Evolutionary conservation across 1,140 invertebrate species (phyloP).

Genomic region (Helicoverpa zea): DNA sequence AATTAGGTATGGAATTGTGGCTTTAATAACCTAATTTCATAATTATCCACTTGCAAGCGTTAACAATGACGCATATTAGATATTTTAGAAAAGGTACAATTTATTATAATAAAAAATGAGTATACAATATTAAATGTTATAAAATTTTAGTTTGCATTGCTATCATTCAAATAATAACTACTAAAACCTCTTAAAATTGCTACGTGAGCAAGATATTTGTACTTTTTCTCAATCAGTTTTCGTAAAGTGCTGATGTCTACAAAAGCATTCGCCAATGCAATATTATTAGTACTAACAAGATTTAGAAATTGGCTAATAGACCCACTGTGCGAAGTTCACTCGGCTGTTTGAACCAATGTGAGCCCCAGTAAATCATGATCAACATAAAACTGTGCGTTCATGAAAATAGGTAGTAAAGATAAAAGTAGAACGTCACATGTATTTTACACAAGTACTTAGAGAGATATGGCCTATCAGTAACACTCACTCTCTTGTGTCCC

Average conservation of each 20-base stretch:
- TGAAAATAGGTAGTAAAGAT: neutral
- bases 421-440: neutral
- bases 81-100: constrained; percentile 59
- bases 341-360: constrained; percentile 25
- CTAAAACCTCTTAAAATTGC: constrained; percentile 75
- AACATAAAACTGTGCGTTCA: constrained; percentile 20
- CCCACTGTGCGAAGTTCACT: constrained; percentile 64
- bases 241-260: constrained; percentile 28
- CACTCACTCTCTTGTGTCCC: constrained; percentile 8
- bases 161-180: constrained; percentile 70
- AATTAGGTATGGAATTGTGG: constrained; percentile 74
- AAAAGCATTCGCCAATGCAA: constrained; percentile 70
- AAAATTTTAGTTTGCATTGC: constrained; percentile 75
- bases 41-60: constrained; percentile 59
- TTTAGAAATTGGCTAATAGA: constrained; percentile 64
- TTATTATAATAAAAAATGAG: constrained; percentile 75
- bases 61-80: constrained; percentile 54
- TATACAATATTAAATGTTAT: constrained; percentile 73
- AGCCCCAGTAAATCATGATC: constrained; percentile 6
- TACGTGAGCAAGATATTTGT: constrained; percentile 85
- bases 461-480: neutral
- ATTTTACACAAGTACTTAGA: neutral
- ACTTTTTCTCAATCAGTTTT: constrained; percentile 67
- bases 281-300: constrained; percentile 58
- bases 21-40: constrained; percentile 57